A percentile compares a stretch with the other conserved stretches of the same genome.
Conservation (phyloP, 2,113 vertebrate species). For the Trichomycterus rosablanca region DNA sequence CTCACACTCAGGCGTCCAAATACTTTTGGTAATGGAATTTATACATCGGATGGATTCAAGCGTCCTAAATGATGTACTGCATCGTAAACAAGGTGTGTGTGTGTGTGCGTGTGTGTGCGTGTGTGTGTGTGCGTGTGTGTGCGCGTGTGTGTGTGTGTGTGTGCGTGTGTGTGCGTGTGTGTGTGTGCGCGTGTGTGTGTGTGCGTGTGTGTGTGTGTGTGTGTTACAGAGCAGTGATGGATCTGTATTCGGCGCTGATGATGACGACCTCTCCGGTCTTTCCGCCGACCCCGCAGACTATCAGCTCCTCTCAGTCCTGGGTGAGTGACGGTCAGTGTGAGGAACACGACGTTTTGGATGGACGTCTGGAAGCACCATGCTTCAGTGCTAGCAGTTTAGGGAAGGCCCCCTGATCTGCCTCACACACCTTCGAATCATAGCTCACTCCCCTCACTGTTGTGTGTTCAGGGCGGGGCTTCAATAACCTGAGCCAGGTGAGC, state of each 20-base stretch:
- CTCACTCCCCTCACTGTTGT: conserved; percentile 4
- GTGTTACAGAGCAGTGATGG: conserved; percentile 72
- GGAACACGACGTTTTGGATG: too few relatives aligned
- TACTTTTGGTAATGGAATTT: too few relatives aligned
- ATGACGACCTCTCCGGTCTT: conserved; percentile 69
- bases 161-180: conserved; percentile 25
- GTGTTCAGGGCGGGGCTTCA: conserved; percentile 81
- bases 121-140: too few relatives aligned
- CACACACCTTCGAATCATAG: too few relatives aligned
- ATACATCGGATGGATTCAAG: too few relatives aligned
- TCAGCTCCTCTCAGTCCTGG: conserved; percentile 88
- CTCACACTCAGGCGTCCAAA: too few relatives aligned
- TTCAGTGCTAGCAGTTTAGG: background rate
- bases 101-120: too few relatives aligned
- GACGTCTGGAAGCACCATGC: too few relatives aligned
- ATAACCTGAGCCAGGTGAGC: conserved; percentile 85
- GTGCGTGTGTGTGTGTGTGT: conserved; percentile 31
- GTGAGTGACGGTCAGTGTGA: too few relatives aligned
- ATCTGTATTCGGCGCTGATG: conserved; percentile 64
- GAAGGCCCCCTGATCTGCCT: too few relatives aligned
- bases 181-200: conserved; percentile 21
- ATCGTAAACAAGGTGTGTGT: too few relatives aligned
- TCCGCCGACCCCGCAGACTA: conserved; percentile 81
- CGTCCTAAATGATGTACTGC: too few relatives aligned
- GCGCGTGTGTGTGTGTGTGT: background rate